These are phyloP conservation scores for Bergia puertoricense DNA, from an alignment of 92 coral and sea anemone species.

Conservation along the genomic window DNA sequence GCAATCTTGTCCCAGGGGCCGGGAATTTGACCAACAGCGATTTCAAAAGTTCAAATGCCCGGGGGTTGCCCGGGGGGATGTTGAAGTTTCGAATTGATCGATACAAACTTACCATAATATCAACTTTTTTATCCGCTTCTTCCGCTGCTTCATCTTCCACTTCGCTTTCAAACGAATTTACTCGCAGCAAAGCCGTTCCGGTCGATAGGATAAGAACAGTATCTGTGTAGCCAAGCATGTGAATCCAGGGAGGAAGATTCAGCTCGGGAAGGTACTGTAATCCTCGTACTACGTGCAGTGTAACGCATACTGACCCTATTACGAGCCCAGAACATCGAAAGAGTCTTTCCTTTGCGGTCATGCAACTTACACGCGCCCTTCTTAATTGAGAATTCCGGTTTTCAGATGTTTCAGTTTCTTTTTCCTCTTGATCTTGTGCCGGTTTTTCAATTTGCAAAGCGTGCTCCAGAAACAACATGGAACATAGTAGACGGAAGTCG, in stretches of 20 bases:
- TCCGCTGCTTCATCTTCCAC: background rate
- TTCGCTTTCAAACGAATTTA: background rate
- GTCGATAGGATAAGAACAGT: background rate
- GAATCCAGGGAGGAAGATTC: conserved; percentile 11
- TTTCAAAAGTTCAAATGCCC: too few relatives aligned
- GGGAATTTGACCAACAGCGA: too few relatives aligned
- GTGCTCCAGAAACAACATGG: background rate
- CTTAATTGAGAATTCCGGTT: background rate
- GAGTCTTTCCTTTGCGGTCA: background rate
- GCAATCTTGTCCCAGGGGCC: background rate
- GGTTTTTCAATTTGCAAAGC: background rate
- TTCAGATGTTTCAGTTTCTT: background rate
- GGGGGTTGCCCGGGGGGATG: too few relatives aligned
- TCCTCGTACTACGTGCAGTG: background rate
- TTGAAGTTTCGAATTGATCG: too few relatives aligned
- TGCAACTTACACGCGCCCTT: background rate
- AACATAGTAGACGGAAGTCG: background rate
- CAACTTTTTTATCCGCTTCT: conserved; percentile 1
- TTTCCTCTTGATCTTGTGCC: background rate
- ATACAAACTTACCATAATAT: conserved; percentile 12
- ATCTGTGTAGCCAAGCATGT: background rate
- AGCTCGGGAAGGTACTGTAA: background rate
- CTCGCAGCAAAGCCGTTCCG: background rate
- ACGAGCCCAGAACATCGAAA: conserved; percentile 4
- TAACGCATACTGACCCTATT: background rate